Evolutionary conservation across 2,888 invertebrate genomes (phyloP), one percentile per base, ranked within the genome.

Genomic region (Athalia cordata): DNA sequence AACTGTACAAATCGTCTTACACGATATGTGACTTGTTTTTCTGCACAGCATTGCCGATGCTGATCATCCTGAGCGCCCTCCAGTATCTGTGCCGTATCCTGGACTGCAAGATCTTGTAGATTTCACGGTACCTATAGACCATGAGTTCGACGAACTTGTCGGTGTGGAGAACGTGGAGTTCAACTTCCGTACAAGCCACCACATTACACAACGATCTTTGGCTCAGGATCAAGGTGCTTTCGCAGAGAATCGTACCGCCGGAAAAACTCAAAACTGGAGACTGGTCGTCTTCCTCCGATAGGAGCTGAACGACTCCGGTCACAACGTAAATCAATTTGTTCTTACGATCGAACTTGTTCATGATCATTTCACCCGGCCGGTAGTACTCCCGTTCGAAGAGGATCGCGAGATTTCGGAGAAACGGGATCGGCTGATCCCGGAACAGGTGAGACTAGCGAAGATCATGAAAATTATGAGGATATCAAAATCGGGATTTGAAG

Each of bases 1-100:
- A 7, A 43, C n/a, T 3, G 11, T 49, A 11, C 0, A 49, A 59
- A 8, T 5, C 13, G 4, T 15, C 72, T 72, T 29, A 72, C 72
- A 47, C 72, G 45, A 72, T 72, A 57, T 72, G 72, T 57, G 72
- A 72, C 43, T 72, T 72, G 45, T 59, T 72, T 43, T 72, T 72
- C 52, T 72, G 72, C 3, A 72, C n/a, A 57, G 59, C 72, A 72
- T 45, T 8, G n/a, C 72, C 72, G 72, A 72, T 72, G 47, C 57
- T 47, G 45, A 47, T 59, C 72, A 72, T 72, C 45, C 72, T 72
- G 13, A 72, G 8, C 13, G 72, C 72, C 47, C 45, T 59, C 72
- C 72, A 72, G 59, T 72, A 72, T 15, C 72, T 72, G 59, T 47
- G 52, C 47, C 72, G 43, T n/a, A 72, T 43, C 47, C 57, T 72